Base-by-base conservation (phyloP, 2,113 vertebrate genomes). In the Astatoreochromis straeleni region DNA sequence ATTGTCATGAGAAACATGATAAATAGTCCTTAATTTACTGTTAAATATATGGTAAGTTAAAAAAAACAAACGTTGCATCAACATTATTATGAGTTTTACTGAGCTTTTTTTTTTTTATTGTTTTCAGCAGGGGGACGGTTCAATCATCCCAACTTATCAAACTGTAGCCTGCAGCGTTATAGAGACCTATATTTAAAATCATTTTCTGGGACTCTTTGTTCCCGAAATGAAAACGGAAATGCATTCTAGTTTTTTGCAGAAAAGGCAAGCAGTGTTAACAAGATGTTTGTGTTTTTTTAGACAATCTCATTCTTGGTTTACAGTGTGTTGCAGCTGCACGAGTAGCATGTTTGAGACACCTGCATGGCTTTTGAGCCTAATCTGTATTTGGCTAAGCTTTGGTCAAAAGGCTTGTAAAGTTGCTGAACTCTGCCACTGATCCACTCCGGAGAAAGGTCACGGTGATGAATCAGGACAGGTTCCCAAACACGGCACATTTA, bases 341-440 rank as follows among this genome's bases (percentile, higher is more conserved):
- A 40, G 19, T 40, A 21, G 49, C 26, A 13, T 60, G 49, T 90
- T 53, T 87, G 60, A 54, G 16, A 16, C 87, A 26, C n/a, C 19
- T 42, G 58, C n/a, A 29, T 75, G 78, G 51, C 54, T 54, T 82
- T 24, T 35, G 24, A 54, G 89, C 40, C 57, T 93, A 92, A 93
- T 94, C 93, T 88, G 89, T 83, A 81, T 92, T 92, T 91, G 85
- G 58, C 82, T 53, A 6, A 10, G 84, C 79, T 89, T 70, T 49
- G 80, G 80, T 91, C 73, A 60, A 85, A 73, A 60, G 49, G 42
- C 26, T 79, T 47, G 58, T 49, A 9, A 49, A 83, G 83, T 60
- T 31, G 55, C 82, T 47, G 79, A 54, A 57, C 65, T 84, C 42
- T 5, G n/a, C 8, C 13, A 51, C 63, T 95, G 84, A 93, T 90